Evolutionary conservation across 2,888 invertebrate species (phyloP), one percentile per base, ranked within the genome.

Genomic region (Colostygia pectinataria): DNA sequence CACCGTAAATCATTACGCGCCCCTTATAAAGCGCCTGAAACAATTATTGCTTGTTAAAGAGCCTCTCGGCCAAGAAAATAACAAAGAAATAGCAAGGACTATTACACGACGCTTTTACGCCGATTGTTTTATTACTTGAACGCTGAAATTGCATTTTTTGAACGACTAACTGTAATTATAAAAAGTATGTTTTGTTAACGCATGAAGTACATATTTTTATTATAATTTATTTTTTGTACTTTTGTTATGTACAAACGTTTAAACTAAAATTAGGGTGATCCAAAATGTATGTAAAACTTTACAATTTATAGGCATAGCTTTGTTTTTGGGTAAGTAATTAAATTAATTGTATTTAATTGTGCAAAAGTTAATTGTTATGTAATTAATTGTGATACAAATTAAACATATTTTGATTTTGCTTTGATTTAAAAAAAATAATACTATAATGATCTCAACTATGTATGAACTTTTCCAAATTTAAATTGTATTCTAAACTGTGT

Each of bases 41-140:
- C 80, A 81, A 80, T 80, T 79, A 80, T 76, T 72, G 72, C 77
- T 73, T 71, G 77, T 77, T 79, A 80, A 71, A 68, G 68, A 71
- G 24, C 42, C 29, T 46, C 52, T 52, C 28, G 46, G 23, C 37
- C 24, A 34, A 57, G 66, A 66, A 75, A 77, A 75, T 72, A 76
- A 77, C 72, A 75, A 78, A 74, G 66, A 70, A 69, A 70, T 70
- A 45, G 28, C 53, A 53, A 41, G 27, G 60, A 57, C 61, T 59
- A 58, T 65, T 62, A 60, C 50, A 59, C 53, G 50, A 57, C 54
- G 46, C 59, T 62, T 52, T 51, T 61, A 56, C 57, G 59, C 53
- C 62, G 61, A 68, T 74, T 68, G 66, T 63, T 76, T 72, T 71
- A 75, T 75, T 73, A 53, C 62, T 61, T 32, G 42, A 52, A 58